These are phyloP conservation scores for Chloropsis hardwickii DNA, from an alignment of 2,113 vertebrate genomes.

Conservation along the genomic window DNA sequence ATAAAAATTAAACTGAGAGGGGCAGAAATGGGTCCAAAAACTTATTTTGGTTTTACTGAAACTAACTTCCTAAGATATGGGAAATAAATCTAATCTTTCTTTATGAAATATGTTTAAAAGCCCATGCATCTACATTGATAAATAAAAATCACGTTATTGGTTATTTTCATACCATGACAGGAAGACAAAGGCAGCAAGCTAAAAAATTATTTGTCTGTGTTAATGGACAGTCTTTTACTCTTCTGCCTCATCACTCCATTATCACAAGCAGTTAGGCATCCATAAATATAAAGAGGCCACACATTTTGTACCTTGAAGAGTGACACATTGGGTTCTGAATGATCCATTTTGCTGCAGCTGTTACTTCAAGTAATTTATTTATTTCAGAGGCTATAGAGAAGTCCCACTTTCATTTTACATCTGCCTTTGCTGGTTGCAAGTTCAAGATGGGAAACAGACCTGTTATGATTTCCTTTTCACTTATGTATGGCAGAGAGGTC, in stretches of 20 bases:
- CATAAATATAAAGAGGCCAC: constrained; percentile 1
- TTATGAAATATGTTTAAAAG: neutral
- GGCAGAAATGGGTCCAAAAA: neutral
- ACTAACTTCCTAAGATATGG: neutral
- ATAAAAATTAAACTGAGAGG: neutral
- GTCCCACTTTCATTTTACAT: neutral
- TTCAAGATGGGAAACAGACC: constrained; percentile 26
- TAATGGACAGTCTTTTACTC: neutral
- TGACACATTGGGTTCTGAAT: neutral
- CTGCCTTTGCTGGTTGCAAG: constrained; percentile 26
- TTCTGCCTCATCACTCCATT: neutral
- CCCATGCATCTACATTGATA: neutral
- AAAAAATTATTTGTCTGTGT: neutral
- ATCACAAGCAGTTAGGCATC: neutral
- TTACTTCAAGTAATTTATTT: constrained; percentile 47
- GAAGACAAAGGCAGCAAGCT: neutral
- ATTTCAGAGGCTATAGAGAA: constrained; percentile 24
- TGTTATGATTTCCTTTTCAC: constrained; percentile 19
- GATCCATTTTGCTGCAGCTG: neutral
- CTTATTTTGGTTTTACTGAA: neutral
- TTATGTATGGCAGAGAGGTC: constrained; percentile 27
- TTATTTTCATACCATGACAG: neutral
- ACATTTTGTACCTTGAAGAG: neutral
- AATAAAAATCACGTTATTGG: neutral
- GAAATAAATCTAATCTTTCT: neutral